Evolutionary conservation across 2,797 vertebrate species (phyloP), one percentile per base, ranked within the genome.

Genomic region (Poeciliopsis turneri): DNA sequence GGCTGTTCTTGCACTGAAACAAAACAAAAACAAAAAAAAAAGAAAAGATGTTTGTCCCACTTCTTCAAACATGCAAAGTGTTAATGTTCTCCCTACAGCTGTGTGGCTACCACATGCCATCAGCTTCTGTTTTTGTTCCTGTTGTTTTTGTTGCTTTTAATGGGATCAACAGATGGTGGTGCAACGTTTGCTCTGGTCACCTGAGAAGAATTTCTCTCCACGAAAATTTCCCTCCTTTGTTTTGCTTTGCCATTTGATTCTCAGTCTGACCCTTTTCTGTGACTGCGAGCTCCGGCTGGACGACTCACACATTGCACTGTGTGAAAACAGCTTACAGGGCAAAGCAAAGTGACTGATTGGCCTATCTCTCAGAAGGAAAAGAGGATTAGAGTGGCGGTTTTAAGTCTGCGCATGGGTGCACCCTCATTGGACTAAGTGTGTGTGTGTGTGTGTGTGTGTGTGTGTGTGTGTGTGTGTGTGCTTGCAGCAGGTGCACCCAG

Each of bases 331-430:
- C 90, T 93, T 92, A 92, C 47, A 71, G 79, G 49, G 57, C 85
- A 82, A 80, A 82, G 87, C 71, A 0, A 28, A 70, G 82, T 39
- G 49, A 76, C 82, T 90, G 91, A 95, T 94, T 95, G 94, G 94
- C 90, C 86, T 81, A 74, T 83, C 83, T 75, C 80, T 88, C 81
- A 78, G 88, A 81, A 75, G 90, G 90, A 76, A 95, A 96, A 95
- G 93, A 93, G 90, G 95, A 95, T 96, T 96, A 95, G 74, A 81
- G 74, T 74, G 57, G 81, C 72, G 41, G 88, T 88, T 88, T 45
- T 86, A 86, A 78, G 84, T 79, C 77, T 78, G 85, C 80, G 86
- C 85, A 79, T 69, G 84, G 82, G 87, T 86, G 84, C 78, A 75
- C 84, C 75, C 87, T 71, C 89, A 82, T 88, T 30, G 74, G 36